Evolutionary conservation across 2,797 vertebrate genomes (phyloP).

Genomic region (Epinephelus awoara): DNA sequence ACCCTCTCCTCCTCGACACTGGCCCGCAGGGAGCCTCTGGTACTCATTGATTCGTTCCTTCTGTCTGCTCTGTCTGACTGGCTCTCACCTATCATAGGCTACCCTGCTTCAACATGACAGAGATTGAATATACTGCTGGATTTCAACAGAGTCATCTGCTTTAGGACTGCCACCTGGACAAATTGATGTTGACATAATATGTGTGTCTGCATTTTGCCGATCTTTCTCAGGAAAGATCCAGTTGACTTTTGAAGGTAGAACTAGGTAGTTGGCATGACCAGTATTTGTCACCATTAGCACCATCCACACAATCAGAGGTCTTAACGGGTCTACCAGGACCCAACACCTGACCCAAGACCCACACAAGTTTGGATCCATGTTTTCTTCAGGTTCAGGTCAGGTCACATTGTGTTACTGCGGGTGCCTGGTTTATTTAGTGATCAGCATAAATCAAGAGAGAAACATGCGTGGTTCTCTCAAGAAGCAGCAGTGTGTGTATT

Average conservation of each 20-base stretch:
- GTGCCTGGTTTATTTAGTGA: no score
- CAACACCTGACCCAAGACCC: no score
- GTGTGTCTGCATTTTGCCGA: neutral
- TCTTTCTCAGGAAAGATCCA: neutral
- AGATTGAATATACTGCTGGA: conserved; percentile 20
- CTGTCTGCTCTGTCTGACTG: conserved; percentile 55
- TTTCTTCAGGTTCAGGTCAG: no score
- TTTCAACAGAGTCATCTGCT: conserved; percentile 24
- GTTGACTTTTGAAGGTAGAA: neutral
- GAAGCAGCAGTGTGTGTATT: no score
- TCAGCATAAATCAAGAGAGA: no score
- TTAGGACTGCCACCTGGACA: neutral
- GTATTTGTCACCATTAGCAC: neutral
- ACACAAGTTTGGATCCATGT: no score
- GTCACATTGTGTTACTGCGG: no score
- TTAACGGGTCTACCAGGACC: no score
- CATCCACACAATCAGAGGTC: no score
- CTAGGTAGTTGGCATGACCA: neutral
- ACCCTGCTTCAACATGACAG: conserved; percentile 13
- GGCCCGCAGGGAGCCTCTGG: conserved; percentile 67
- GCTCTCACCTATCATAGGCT: conserved; percentile 46
- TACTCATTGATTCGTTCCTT: conserved; percentile 76
- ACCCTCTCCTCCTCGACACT: conserved; percentile 42
- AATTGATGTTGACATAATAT: neutral
- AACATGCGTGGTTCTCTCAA: no score